A percentile compares a stretch with the other conserved stretches of the same genome.
Evolutionary conservation across 2,797 vertebrate genomes (phyloP).

Genomic region (Sebastolobus altivelis): DNA sequence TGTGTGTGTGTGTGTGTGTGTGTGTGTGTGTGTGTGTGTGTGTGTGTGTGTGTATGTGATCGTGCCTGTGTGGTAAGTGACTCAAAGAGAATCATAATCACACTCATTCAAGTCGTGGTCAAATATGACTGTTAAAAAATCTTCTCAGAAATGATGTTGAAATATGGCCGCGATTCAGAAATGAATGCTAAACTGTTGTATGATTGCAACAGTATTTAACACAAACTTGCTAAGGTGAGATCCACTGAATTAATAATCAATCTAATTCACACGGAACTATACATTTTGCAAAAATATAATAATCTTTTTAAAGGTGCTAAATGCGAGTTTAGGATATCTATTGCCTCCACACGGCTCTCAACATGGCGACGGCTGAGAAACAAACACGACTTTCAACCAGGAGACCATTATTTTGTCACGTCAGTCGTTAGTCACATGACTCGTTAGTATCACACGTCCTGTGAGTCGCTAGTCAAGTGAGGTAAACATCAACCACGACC

Average conservation of each 20-base stretch:
- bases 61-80: neutral
- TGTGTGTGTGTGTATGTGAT: neutral
- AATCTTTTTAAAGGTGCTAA: no score
- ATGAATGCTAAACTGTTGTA: neutral
- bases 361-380: no score
- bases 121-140: neutral
- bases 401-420: no score
- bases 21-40: slow-evolving; percentile 6
- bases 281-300: no score
- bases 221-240: neutral
- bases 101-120: neutral
- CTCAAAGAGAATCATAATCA: slow-evolving; percentile 14
- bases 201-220: neutral
- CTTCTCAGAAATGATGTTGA: neutral
- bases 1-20: neutral
- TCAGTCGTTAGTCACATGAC: no score
- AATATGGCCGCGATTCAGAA: neutral
- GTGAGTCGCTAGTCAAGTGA: no score
- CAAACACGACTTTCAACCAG: no score
- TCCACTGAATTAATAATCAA: neutral
- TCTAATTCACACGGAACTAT: neutral
- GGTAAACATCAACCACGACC: fast-evolving
- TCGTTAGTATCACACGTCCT: no score
- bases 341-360: no score
- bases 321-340: no score